A percentile compares a stretch with the other conserved stretches of the same genome.
phyloP scores from a whole-genome alignment of 2,797 vertebrate species.

The Poecilia picta region DNA sequence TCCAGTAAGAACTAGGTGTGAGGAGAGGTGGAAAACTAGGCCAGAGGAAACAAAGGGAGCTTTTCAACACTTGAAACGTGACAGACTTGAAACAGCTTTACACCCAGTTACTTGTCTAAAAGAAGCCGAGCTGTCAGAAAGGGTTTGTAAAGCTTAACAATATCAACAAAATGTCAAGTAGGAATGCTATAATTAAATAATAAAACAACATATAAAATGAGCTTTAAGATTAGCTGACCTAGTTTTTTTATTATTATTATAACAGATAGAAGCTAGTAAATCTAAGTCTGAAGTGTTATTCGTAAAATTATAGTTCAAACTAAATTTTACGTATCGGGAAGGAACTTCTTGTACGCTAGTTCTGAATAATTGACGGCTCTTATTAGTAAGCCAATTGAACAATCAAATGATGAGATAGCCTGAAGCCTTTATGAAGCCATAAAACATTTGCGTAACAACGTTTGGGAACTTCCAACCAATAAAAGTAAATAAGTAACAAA shows the following conservation, averaged over 20 bases:
- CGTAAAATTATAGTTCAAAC: neutral
- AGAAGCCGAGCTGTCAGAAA: neutral
- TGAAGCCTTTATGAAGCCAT: constrained; percentile 36
- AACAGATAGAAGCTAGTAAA: neutral
- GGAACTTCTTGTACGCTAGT: neutral
- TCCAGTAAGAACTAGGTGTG: neutral
- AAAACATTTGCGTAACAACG: constrained; percentile 13
- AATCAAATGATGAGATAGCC: constrained; percentile 7
- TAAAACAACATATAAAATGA: neutral
- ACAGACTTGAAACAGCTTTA: neutral
- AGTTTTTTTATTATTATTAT: neutral
- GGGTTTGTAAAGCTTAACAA: neutral
- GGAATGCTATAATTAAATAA: constrained; percentile 1
- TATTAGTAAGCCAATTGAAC: neutral
- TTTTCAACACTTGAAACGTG: neutral
- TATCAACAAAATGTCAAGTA: neutral
- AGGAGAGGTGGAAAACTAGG: neutral
- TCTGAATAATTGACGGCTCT: neutral
- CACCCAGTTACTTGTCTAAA: neutral
- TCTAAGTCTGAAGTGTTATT: neutral
- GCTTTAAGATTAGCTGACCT: neutral
- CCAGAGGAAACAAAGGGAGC: neutral
- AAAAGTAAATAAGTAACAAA: constrained; percentile 35
- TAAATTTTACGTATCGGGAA: neutral
- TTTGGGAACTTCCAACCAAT: constrained; percentile 30